Conservation (phyloP, 2,797 vertebrate genomes). For the Enteromius paludinosus region DNA sequence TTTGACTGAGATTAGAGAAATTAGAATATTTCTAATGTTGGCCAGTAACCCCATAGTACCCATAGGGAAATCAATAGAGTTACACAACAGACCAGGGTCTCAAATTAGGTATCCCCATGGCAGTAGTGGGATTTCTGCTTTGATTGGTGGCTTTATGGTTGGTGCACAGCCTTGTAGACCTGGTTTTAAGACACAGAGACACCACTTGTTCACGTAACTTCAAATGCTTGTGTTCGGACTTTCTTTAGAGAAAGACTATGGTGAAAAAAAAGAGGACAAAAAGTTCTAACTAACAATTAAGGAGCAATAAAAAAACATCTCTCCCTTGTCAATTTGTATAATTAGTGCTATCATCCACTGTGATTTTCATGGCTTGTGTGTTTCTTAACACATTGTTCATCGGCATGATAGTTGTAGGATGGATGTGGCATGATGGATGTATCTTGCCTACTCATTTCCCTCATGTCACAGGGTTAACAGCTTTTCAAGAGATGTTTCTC, state of each 20-base stretch:
- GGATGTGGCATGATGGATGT: constrained; percentile 31
- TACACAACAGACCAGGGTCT: constrained; percentile 25
- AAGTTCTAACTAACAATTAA: constrained; percentile 27
- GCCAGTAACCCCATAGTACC: constrained; percentile 23
- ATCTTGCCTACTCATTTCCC: constrained; percentile 48
- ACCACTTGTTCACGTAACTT: constrained; percentile 11
- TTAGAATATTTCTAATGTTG: constrained; percentile 44
- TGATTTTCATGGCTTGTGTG: constrained; percentile 28
- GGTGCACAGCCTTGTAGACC: neutral
- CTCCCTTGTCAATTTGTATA: constrained; percentile 38
- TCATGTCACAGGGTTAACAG: constrained; percentile 57
- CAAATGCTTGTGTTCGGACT: constrained; percentile 8
- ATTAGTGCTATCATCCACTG: constrained; percentile 28
- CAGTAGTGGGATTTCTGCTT: constrained; percentile 8
- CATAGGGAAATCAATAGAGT: constrained; percentile 42
- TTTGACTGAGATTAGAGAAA: constrained; percentile 41
- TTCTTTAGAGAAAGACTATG: neutral
- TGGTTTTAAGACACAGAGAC: neutral
- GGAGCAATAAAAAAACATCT: constrained; percentile 30
- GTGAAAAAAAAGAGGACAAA: neutral
- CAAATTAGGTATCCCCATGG: constrained; percentile 30
- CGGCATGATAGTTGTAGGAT: constrained; percentile 21
- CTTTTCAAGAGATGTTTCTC: constrained; percentile 48
- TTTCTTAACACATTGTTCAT: constrained; percentile 31
- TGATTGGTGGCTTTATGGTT: constrained; percentile 10